A percentile compares a stretch with the other conserved stretches of the same genome.
phyloP scores from a whole-genome alignment of 2,797 vertebrate species.

The Ptychobarbus kaznakovi region DNA sequence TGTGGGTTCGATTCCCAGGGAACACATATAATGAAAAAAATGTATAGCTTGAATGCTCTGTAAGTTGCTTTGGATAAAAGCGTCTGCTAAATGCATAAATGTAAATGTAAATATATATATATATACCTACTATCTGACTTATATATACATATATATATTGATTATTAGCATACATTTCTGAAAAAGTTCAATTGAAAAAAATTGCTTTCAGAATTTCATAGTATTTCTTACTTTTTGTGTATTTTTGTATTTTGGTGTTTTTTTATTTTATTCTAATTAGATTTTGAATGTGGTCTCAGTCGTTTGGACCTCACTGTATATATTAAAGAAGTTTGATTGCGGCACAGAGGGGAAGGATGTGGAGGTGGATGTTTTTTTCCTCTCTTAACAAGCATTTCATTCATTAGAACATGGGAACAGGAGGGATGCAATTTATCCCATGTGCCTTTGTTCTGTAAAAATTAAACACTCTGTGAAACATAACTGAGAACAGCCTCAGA shows the following conservation, averaged over 20 bases:
- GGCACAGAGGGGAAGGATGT: slow-evolving; percentile 20
- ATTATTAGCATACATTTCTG: neutral
- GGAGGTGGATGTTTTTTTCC: slow-evolving; percentile 14
- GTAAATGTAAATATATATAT: too few relatives aligned
- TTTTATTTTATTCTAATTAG: neutral
- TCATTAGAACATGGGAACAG: slow-evolving; percentile 54
- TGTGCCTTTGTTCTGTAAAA: slow-evolving; percentile 56
- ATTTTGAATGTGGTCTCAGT: neutral
- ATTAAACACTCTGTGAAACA: slow-evolving; percentile 58
- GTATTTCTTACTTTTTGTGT: neutral
- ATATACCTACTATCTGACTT: neutral
- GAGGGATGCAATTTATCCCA: slow-evolving; percentile 59
- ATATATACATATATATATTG: too few relatives aligned
- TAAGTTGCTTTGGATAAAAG: too few relatives aligned
- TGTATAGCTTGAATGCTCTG: too few relatives aligned
- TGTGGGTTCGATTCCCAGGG: too few relatives aligned
- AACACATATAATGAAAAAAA: too few relatives aligned
- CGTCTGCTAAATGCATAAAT: too few relatives aligned
- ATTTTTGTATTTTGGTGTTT: neutral
- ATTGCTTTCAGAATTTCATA: neutral
- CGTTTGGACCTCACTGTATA: neutral
- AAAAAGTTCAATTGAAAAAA: neutral
- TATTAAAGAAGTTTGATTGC: neutral
- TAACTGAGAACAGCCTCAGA: slow-evolving; percentile 53
- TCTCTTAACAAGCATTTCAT: slow-evolving; percentile 50